Evolutionary conservation across 2,888 invertebrate species (phyloP), one percentile per base, ranked within the genome.

Genomic region (Parnassius orleans): DNA sequence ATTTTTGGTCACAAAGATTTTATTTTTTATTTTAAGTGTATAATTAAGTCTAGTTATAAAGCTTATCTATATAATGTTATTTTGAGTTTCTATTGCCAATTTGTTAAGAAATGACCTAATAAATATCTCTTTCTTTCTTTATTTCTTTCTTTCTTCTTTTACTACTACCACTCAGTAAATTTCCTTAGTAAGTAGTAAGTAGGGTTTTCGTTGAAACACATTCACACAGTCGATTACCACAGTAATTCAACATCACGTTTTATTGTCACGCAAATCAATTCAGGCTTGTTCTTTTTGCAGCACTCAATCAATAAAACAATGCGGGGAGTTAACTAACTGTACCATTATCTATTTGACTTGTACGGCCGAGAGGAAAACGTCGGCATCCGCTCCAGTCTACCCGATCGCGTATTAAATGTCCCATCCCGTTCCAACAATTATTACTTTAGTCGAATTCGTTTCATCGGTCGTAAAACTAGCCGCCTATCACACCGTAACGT

Each of bases 321-420:
- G 15, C 54, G 60, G 50, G 48, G 60, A 50, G 41, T 53, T 43
- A 57, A 15, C 12, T 14, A n/a, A 15, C 47, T n/a, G 12, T 46
- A 12, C 60, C 53, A 53, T 59, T 59, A 53, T 59, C 59, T 59
- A 59, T 48, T 48, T 48, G 48, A 48, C 48, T 48, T 48, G 48
- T 2, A 7, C 11, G 9, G 14, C 12, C 48, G 14, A n/a, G 9
- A 14, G 14, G 15, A 14, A 14, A 48, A 5, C 48, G 48, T 14
- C 48, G 48, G n/a, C 14, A 48, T 48, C 48, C 48, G 48, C 14
- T 14, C 9, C 48, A 14, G 48, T 10, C 12, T 7, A 14, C 14
- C 48, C 9, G 48, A 14, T 14, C 48, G 48, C 48, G 14, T 43
- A 43, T 15, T 48, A 9, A 48, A 48, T 14, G 48, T 14, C 48